phyloP scores from a whole-genome alignment of 2,113 vertebrate genomes.

The Microtus pennsylvanicus region DNA sequence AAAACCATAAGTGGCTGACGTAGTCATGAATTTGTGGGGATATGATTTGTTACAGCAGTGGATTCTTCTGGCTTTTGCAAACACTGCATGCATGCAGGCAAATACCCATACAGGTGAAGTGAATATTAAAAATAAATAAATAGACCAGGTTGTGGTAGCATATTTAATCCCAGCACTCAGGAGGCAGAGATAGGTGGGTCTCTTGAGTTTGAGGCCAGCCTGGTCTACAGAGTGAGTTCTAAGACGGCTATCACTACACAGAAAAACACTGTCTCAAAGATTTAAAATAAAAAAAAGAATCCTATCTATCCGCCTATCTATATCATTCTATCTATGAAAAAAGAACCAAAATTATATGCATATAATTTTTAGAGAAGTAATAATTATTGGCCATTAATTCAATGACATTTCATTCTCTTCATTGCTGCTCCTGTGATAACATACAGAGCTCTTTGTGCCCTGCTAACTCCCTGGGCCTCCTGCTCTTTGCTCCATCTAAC shows the following conservation, averaged over 20 bases:
- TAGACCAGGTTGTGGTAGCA: neutral
- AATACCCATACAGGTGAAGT: neutral
- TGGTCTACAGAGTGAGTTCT: neutral
- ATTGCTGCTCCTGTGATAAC: neutral
- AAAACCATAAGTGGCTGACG: no score
- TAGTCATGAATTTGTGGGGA: no score
- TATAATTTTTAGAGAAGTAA: neutral
- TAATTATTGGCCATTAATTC: neutral
- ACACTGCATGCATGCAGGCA: neutral
- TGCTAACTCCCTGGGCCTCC: neutral
- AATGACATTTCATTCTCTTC: neutral
- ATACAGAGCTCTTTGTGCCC: neutral
- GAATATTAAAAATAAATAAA: neutral
- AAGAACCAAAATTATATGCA: no score
- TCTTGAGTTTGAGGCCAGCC: neutral
- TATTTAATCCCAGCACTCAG: neutral
- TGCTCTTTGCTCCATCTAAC: neutral
- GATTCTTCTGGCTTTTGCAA: neutral
- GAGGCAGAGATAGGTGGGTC: neutral
- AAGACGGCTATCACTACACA: neutral
- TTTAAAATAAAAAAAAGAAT: neutral
- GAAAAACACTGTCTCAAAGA: neutral
- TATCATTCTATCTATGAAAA: neutral
- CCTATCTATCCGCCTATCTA: no score
- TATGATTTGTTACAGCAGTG: no score